These are phyloP conservation scores for Chrysomela aeneicollis DNA, from an alignment of 2,888 invertebrate genomes.

Conservation along the genomic window DNA sequence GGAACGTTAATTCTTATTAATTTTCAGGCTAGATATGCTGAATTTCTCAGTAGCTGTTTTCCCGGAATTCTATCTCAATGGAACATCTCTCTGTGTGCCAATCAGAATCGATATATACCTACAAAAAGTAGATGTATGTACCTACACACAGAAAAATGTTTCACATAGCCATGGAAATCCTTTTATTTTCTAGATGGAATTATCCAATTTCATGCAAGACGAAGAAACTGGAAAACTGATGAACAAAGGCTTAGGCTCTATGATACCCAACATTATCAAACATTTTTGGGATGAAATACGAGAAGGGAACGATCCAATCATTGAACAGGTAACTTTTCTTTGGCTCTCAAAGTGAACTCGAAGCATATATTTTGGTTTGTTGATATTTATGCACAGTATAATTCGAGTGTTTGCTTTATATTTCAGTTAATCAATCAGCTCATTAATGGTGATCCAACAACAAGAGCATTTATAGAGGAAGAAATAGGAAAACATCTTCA, in stretches of 20 bases:
- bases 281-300: slow-evolving; percentile 36
- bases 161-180: no score
- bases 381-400: no score
- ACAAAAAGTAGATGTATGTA: slow-evolving; percentile 6
- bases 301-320: slow-evolving; percentile 22
- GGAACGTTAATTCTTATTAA: no score
- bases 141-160: no score
- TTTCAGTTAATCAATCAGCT: background rate
- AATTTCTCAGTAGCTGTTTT: slow-evolving; percentile 12
- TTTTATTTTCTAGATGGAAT: slow-evolving; percentile 18
- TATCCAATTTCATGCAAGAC: slow-evolving; percentile 35
- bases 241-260: slow-evolving; percentile 22
- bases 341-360: no score
- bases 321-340: slow-evolving; percentile 30
- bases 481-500: no score
- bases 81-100: slow-evolving; percentile 19
- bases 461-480: background rate
- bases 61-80: slow-evolving; percentile 8
- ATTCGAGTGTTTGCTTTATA: background rate
- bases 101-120: slow-evolving; percentile 14
- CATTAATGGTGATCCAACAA: background rate
- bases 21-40: slow-evolving; percentile 7
- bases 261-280: slow-evolving; percentile 29
- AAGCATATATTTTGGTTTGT: no score
- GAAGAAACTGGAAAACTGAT: slow-evolving; percentile 31